Evolutionary conservation across 2,797 vertebrate species (phyloP).

Genomic region (Muraenolepis orangiensis): DNA sequence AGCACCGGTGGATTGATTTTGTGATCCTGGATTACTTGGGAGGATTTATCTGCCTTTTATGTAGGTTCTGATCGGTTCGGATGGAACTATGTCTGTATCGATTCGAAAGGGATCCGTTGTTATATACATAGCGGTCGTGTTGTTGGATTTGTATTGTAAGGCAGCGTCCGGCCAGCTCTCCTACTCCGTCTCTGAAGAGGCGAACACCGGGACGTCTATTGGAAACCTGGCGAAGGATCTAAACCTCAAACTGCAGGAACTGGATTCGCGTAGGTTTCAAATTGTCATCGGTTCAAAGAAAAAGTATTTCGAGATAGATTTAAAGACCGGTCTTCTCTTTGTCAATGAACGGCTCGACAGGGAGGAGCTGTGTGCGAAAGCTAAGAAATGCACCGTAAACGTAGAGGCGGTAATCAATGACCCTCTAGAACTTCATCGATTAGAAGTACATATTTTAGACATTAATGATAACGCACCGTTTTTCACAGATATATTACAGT

Average conservation of each 20-base stretch:
- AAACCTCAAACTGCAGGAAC: slow-evolving; percentile 49
- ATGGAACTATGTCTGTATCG: slow-evolving; percentile 40
- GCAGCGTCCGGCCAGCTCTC: slow-evolving; percentile 56
- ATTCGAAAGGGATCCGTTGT: slow-evolving; percentile 15
- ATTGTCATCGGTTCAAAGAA: slow-evolving; percentile 57
- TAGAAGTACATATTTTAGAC: slow-evolving; percentile 60
- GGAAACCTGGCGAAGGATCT: slow-evolving; percentile 71
- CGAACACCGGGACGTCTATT: slow-evolving; percentile 54
- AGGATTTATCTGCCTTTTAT: slow-evolving; percentile 16
- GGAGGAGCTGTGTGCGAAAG: slow-evolving; percentile 61
- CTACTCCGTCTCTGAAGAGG: slow-evolving; percentile 69
- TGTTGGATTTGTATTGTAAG: slow-evolving; percentile 45
- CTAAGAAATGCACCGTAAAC: slow-evolving; percentile 49
- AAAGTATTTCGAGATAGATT: slow-evolving; percentile 67
- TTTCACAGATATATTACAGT: slow-evolving; percentile 50
- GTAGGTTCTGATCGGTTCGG: background rate
- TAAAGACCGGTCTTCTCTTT: slow-evolving; percentile 58
- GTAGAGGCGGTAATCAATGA: slow-evolving; percentile 60
- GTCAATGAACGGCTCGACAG: slow-evolving; percentile 66
- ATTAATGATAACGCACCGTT: slow-evolving; percentile 62
- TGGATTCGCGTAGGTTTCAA: slow-evolving; percentile 62
- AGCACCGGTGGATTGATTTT: background rate
- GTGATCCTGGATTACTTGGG: background rate
- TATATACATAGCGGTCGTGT: slow-evolving; percentile 31
- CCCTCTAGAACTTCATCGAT: slow-evolving; percentile 58